These are phyloP conservation scores for Plecotus auritus DNA, from an alignment of 2,113 vertebrate genomes.

Conservation along the genomic window DNA sequence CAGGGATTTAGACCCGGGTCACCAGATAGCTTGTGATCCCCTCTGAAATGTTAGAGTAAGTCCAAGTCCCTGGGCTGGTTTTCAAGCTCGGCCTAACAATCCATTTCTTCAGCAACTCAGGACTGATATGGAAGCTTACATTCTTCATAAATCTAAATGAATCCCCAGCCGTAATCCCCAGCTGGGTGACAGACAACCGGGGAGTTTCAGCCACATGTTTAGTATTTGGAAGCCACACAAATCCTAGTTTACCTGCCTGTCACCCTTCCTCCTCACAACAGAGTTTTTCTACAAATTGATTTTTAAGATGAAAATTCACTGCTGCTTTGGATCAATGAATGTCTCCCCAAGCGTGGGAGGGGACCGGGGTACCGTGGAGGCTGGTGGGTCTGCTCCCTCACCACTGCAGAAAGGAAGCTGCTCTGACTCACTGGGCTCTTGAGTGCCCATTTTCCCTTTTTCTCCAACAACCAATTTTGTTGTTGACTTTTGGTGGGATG, in stretches of 20 bases:
- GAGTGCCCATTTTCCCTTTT: not conserved
- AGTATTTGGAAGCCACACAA: slow-evolving; percentile 42
- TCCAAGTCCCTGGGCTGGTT: not conserved
- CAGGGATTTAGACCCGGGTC: slow-evolving; percentile 21
- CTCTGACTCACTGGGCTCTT: not conserved
- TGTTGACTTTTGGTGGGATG: not conserved
- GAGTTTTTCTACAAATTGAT: not conserved
- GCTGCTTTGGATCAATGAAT: not conserved
- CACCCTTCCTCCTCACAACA: not conserved
- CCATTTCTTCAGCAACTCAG: slow-evolving; percentile 37
- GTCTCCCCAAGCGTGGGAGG: not conserved
- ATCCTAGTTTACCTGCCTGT: not conserved
- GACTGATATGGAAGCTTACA: slow-evolving; percentile 6
- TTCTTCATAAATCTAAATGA: slow-evolving; percentile 53
- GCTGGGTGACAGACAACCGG: slow-evolving; percentile 24
- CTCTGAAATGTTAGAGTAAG: not conserved
- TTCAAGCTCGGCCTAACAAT: not conserved
- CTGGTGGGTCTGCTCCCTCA: not conserved
- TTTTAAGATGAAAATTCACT: not conserved
- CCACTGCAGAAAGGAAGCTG: not conserved
- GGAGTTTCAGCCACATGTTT: not conserved
- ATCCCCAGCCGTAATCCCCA: not conserved
- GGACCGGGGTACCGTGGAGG: not conserved
- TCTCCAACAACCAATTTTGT: not conserved
- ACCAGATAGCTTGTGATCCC: not conserved